Evolutionary conservation across 2,888 invertebrate genomes (phyloP).

Genomic region (Amiota communis): DNA sequence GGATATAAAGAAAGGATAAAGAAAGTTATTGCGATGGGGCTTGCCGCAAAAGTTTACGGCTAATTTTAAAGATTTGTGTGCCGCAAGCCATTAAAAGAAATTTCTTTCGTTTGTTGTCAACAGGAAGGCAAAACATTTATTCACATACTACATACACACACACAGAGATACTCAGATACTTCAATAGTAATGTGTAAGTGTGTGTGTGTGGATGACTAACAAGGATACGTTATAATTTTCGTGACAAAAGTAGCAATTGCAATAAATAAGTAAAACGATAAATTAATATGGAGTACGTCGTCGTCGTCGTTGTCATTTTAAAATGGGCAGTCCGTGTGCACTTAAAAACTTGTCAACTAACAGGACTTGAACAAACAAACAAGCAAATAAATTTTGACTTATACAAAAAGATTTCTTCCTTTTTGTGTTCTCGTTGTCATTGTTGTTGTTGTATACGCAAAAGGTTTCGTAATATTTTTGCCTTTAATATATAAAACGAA

Average conservation of each 20-base stretch:
- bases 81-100: slow-evolving; percentile 59
- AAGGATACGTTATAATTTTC: slow-evolving; percentile 12
- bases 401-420: not conserved
- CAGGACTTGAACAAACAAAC: slow-evolving; percentile 50
- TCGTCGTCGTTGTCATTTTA: slow-evolving; percentile 23
- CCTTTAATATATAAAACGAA: not conserved
- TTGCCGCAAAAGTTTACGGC: slow-evolving; percentile 58
- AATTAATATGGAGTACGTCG: slow-evolving; percentile 49
- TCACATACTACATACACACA: slow-evolving; percentile 19
- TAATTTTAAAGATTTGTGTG: slow-evolving; percentile 64
- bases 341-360: slow-evolving; percentile 35
- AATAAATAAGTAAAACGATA: slow-evolving; percentile 62
- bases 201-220: not conserved
- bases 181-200: too few relatives aligned
- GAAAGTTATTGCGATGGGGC: not conserved
- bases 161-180: not conserved
- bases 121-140: slow-evolving; percentile 25
- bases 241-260: slow-evolving; percentile 58
- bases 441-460: not conserved
- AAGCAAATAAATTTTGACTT: slow-evolving; percentile 58
- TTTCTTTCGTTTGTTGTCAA: too few relatives aligned
- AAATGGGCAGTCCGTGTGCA: slow-evolving; percentile 15
- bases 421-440: not conserved
- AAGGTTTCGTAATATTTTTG: not conserved
- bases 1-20: too few relatives aligned